Percentiles rank a stretch among this genome's conserved stretches.
These are phyloP conservation scores for Platycercus adscitus DNA, from an alignment of 2,113 vertebrate genomes.

Conservation along the genomic window DNA sequence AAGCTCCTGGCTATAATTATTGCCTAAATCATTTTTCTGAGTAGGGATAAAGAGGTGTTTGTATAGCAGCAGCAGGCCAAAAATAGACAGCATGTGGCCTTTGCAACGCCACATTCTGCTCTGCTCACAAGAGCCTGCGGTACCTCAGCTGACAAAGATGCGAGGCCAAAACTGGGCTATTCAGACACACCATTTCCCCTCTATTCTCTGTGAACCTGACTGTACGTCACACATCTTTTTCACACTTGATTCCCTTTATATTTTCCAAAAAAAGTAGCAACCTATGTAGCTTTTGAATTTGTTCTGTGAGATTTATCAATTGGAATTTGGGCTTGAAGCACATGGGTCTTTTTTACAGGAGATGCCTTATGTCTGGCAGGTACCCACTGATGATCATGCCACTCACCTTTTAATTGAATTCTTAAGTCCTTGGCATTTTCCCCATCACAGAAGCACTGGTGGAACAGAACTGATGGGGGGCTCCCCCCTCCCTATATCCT, in stretches of 20 bases:
- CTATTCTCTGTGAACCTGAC: not conserved
- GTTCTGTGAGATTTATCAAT: not conserved
- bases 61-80: not conserved
- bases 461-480: not conserved
- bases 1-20: slow-evolving; percentile 2
- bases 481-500: not conserved
- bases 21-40: slow-evolving; percentile 14
- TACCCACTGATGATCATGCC: not conserved
- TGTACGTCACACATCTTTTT: fast-evolving
- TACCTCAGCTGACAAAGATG: not conserved
- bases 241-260: not conserved
- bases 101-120: not conserved
- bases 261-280: not conserved
- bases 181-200: not conserved
- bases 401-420: not conserved
- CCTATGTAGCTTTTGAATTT: not conserved
- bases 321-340: not conserved
- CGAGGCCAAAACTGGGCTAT: not conserved
- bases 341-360: not conserved
- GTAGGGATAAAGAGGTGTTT: slow-evolving; percentile 27
- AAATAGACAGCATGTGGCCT: slow-evolving; percentile 20
- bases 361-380: not conserved
- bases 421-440: not conserved
- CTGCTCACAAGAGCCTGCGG: not conserved
- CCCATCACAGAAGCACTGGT: not conserved